Evolutionary conservation across 1,140 invertebrate species (phyloP).

Genomic region (Antheraea pernyi): DNA sequence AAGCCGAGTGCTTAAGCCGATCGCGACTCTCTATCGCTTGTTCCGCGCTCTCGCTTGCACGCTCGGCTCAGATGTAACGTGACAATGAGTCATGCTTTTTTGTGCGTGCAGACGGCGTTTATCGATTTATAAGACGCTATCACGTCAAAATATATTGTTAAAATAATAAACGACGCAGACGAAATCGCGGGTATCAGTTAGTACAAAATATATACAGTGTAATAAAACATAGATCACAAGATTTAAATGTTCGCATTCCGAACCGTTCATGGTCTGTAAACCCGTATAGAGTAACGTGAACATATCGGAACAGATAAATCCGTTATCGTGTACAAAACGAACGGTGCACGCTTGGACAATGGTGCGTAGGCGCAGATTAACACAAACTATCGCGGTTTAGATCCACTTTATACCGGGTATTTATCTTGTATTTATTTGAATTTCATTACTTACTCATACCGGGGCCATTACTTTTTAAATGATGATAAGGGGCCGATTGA

Average conservation of each 20-base stretch:
- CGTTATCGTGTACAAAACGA: slow-evolving; percentile 41
- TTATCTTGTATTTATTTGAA: not conserved
- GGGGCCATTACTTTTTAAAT: not conserved
- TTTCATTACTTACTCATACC: not conserved
- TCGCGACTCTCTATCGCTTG: no score
- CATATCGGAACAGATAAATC: slow-evolving; percentile 5
- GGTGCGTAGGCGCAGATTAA: slow-evolving; percentile 61
- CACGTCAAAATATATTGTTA: no score
- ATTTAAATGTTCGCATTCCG: slow-evolving; percentile 1
- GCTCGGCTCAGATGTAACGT: no score
- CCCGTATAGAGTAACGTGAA: not conserved
- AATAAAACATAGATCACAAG: not conserved
- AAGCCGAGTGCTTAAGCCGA: no score
- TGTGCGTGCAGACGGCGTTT: no score
- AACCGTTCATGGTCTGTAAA: not conserved
- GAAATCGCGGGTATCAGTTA: not conserved
- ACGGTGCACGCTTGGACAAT: slow-evolving; percentile 53
- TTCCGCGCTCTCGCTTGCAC: no score
- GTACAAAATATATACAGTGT: not conserved
- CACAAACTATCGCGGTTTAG: slow-evolving; percentile 36
- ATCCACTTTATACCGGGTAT: slow-evolving; percentile 12
- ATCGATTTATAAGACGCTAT: no score
- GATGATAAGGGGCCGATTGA: not conserved
- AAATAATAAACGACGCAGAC: no score
- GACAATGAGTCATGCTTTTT: no score